Base-by-base conservation (phyloP, 2,113 vertebrate species). In the Parus major region DNA sequence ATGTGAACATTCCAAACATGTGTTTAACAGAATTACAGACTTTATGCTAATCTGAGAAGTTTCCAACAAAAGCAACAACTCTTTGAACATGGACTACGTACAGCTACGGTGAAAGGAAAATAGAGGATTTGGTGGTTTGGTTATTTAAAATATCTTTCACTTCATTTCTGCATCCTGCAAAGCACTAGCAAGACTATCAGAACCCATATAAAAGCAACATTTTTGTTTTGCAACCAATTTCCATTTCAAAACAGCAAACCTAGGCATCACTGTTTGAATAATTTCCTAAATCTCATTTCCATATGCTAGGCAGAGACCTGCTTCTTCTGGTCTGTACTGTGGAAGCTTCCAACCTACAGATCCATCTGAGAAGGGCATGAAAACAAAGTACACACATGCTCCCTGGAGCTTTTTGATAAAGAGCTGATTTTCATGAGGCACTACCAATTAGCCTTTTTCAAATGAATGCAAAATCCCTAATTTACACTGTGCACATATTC, bases 241-340 rank as follows among this genome's bases (percentile, higher is more conserved):
- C 80, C 88, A 96, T 92, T 94, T 94, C 93, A 95, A 95, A 96
- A 87, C 57, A 68, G 72, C 29, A 93, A 81, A 84, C 68, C 64
- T 21, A 92, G 82, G 59, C 80, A 72, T 81, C 15, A 21, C 33
- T 76, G 17, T 47, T 49, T 50, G 61, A 95, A 87, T 31, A 12
- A 61, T 65, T 71, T 69, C 93, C 92, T 59, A 82, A 60, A 90
- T 63, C 82, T 89, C 57, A 91, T 87, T 93, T 96, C 92, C 90
- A 86, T 41, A 63, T 20, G 77, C 83, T 53, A 84, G 41, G 90
- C 61, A 86, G 79, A 85, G 35, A 79, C 64, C 69, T 79, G 53
- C 77, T 80, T n/a, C 87, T 79, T 81, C 90, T 80, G 39, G 78
- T 81, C 85, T 60, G 36, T 41, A 18, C 35, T 27, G n/a, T 28